Conservation (phyloP, 2,888 invertebrate genomes). For the Belgica antarctica region DNA sequence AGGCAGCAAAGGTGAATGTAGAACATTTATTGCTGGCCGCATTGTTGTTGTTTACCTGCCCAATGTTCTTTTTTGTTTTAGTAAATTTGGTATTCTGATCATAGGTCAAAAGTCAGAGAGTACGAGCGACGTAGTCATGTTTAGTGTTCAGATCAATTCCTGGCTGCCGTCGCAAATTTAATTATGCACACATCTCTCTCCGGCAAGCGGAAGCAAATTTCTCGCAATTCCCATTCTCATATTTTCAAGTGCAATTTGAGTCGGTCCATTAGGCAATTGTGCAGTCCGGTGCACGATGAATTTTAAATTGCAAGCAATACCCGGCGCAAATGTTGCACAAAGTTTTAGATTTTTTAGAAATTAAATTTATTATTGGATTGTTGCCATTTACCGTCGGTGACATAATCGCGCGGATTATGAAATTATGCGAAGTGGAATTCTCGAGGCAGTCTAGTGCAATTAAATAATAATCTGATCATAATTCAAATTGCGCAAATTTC, state of each 20-base stretch:
- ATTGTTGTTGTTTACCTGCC: too few species aligned
- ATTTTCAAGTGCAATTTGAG: background rate
- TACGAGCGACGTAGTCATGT: background rate
- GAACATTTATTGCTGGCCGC: slow-evolving; percentile 18
- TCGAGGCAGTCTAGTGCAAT: slow-evolving; percentile 11
- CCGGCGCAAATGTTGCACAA: background rate
- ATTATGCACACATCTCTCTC: slow-evolving; percentile 1
- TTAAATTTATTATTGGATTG: background rate
- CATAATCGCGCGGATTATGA: slow-evolving; percentile 19
- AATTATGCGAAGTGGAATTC: background rate
- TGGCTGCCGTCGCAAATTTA: background rate
- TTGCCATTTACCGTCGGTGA: slow-evolving; percentile 10
- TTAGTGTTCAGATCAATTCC: slow-evolving; percentile 10
- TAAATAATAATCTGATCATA: slow-evolving; percentile 23
- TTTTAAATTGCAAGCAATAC: slow-evolving; percentile 14
- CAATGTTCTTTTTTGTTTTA: background rate
- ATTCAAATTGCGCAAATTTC: slow-evolving; percentile 1
- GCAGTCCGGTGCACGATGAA: slow-evolving; percentile 18
- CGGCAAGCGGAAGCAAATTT: background rate
- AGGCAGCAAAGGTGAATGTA: slow-evolving; percentile 22
- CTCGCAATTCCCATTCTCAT: background rate
- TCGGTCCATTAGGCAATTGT: slow-evolving; percentile 8
- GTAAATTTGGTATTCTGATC: slow-evolving; percentile 24
- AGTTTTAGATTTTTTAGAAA: slow-evolving; percentile 15
- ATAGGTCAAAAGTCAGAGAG: background rate